Evolutionary conservation across 2,797 vertebrate genomes (phyloP).

Genomic region (Ctenopoma multispine): DNA sequence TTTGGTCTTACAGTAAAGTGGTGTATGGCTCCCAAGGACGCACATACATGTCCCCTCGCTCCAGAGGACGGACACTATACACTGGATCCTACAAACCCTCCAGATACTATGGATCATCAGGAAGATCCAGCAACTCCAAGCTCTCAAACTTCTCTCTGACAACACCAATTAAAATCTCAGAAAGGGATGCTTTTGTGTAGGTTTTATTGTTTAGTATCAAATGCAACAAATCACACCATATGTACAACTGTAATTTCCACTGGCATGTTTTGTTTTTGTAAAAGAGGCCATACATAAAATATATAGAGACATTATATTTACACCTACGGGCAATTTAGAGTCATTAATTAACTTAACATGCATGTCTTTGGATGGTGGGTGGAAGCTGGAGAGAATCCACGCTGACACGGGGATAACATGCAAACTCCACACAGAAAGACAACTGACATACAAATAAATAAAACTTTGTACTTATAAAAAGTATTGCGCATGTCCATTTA

Average conservation of each 20-base stretch:
- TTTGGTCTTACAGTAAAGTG: constrained; percentile 48
- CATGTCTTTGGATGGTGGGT: no score
- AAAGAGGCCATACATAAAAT: background rate
- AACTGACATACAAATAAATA: background rate
- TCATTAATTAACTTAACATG: no score
- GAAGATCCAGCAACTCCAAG: constrained; percentile 58
- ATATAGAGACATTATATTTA: no score
- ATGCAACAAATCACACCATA: background rate
- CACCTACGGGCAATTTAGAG: no score
- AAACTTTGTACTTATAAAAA: background rate
- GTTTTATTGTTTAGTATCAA: background rate
- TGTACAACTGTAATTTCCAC: background rate
- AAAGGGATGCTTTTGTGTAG: constrained; percentile 84
- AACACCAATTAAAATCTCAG: constrained; percentile 62
- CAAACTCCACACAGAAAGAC: no score
- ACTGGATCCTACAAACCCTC: constrained; percentile 68
- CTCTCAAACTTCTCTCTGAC: constrained; percentile 73
- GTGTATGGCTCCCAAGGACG: constrained; percentile 46
- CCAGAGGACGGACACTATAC: constrained; percentile 66
- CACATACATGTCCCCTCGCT: constrained; percentile 62
- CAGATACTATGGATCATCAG: constrained; percentile 58
- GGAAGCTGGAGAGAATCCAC: no score
- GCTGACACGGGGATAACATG: no score
- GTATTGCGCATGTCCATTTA: background rate
- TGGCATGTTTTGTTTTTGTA: constrained; percentile 19